These are phyloP conservation scores for Oryzias javanicus DNA, from an alignment of 2,113 vertebrate species.

Conservation along the genomic window DNA sequence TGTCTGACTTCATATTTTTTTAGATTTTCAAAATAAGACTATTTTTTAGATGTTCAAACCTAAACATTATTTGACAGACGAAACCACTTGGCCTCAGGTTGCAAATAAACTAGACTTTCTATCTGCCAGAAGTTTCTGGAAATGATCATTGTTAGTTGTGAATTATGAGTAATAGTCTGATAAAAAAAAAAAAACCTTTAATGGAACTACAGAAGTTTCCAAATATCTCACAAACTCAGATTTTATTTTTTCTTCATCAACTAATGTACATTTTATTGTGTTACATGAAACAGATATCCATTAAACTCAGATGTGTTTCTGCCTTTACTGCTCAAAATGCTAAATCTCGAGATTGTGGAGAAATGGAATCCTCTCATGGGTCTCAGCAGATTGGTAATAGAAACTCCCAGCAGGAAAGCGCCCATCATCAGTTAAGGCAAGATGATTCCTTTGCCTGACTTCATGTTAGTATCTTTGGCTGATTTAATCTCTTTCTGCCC, in stretches of 20 bases:
- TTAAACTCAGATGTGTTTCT: not conserved
- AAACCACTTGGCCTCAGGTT: constrained; percentile 23
- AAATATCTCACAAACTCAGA: not conserved
- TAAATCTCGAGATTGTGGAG: not conserved
- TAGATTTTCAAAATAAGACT: too few relatives aligned
- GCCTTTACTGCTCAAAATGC: not conserved
- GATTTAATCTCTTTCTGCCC: constrained; percentile 20
- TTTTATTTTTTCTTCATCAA: not conserved
- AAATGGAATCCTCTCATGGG: constrained; percentile 14
- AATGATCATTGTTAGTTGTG: constrained; percentile 9
- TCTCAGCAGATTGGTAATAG: constrained; percentile 28
- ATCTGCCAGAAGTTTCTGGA: too few relatives aligned
- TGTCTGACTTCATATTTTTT: too few relatives aligned
- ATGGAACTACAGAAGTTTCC: not conserved
- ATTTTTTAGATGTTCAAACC: constrained; percentile 5
- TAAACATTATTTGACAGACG: constrained; percentile 29
- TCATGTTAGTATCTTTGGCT: constrained; percentile 28
- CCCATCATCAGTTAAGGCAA: constrained; percentile 7
- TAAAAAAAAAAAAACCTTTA: constrained; percentile 13
- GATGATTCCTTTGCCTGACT: constrained; percentile 20
- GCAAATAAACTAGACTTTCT: not conserved
- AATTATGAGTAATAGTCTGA: constrained; percentile 9
- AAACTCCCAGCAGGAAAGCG: constrained; percentile 6
- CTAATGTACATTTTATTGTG: not conserved
- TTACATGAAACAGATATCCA: not conserved